Evolutionary conservation across 2,797 vertebrate species (phyloP).

Genomic region (Crax fasciolata): DNA sequence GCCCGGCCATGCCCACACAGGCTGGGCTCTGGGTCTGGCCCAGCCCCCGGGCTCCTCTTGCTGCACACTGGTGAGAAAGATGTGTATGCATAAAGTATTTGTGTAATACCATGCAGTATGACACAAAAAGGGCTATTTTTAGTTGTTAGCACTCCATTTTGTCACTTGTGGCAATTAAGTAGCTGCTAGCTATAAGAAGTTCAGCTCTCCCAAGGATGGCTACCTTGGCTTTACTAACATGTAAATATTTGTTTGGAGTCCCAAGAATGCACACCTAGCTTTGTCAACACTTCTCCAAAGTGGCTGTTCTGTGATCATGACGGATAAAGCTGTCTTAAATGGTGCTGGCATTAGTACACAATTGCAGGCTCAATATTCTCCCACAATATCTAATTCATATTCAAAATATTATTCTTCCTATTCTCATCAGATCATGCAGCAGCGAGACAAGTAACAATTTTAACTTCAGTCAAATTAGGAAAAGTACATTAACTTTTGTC

Average conservation of each 20-base stretch:
- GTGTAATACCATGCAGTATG: too few relatives aligned
- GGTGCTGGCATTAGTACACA: not conserved
- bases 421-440: not conserved
- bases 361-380: not conserved
- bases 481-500: not conserved
- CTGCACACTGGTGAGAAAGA: fast-evolving
- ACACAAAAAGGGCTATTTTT: not conserved
- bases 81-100: too few relatives aligned
- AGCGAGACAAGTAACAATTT: not conserved
- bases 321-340: not conserved
- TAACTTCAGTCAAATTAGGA: not conserved
- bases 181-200: not conserved
- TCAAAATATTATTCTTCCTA: not conserved
- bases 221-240: not conserved
- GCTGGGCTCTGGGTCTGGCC: fast-evolving
- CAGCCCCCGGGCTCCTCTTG: fast-evolving
- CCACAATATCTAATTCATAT: not conserved
- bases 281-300: not conserved
- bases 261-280: not conserved
- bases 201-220: not conserved
- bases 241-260: not conserved
- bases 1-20: not conserved
- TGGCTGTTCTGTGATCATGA: not conserved
- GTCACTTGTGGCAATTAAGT: not conserved
- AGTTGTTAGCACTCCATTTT: not conserved